Percentiles rank a stretch among this genome's conserved stretches.
phyloP scores from a whole-genome alignment of 37 sponge, comb jelly and placozoan genomes.

The Halichondria panicea region DNA sequence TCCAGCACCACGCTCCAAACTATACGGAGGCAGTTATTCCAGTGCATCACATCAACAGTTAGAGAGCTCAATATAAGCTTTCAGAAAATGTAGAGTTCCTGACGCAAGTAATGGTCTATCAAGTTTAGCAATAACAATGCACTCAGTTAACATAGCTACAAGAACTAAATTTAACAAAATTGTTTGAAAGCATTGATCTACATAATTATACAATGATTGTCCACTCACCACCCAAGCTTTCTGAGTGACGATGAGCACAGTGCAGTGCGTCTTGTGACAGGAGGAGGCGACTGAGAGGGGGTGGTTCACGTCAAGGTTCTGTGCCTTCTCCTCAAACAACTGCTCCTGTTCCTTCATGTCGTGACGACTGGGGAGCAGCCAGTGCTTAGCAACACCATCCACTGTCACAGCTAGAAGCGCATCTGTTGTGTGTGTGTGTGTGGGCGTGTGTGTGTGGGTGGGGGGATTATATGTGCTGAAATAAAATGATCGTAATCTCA shows the following conservation, averaged over 20 bases:
- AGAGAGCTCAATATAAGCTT: background rate
- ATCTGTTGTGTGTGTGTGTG: slow-evolving; percentile 38
- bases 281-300: slow-evolving; percentile 28
- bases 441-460: background rate
- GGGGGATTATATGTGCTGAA: too few relatives aligned
- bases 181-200: too few relatives aligned
- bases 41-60: background rate
- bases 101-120: background rate
- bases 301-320: slow-evolving; percentile 28
- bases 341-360: slow-evolving; percentile 46
- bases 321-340: slow-evolving; percentile 58
- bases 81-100: background rate
- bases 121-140: background rate
- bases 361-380: slow-evolving; percentile 39
- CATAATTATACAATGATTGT: background rate
- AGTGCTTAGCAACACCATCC: slow-evolving; percentile 69
- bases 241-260: slow-evolving; percentile 46
- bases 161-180: background rate
- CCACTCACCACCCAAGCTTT: slow-evolving; percentile 49
- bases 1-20: too few relatives aligned
- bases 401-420: slow-evolving; percentile 60
- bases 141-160: background rate
- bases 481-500: too few relatives aligned
- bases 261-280: slow-evolving; percentile 8
- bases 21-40: background rate